phyloP scores from a whole-genome alignment of 2,888 invertebrate genomes.

The Perithous albicinctus region DNA sequence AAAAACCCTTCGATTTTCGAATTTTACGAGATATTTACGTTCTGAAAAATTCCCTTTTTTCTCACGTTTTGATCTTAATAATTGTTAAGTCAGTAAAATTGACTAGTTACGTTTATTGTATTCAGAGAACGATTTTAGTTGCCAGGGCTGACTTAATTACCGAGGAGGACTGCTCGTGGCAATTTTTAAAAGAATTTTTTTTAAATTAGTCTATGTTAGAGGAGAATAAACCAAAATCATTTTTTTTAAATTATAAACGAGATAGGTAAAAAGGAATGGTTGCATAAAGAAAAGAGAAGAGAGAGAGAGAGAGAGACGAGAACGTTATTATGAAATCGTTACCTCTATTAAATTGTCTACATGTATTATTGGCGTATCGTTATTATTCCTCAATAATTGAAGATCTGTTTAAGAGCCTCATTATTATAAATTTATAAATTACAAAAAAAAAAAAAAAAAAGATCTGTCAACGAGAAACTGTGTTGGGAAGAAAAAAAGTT shows the following conservation, averaged over 20 bases:
- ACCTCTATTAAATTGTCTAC: constrained; percentile 62
- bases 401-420: constrained; percentile 15
- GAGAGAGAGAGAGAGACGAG: neutral
- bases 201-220: neutral
- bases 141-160: constrained; percentile 9
- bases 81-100: constrained; percentile 15
- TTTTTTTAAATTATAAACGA: constrained; percentile 29
- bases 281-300: constrained; percentile 7
- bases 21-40: constrained; percentile 49
- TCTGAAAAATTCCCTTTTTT: constrained; percentile 12
- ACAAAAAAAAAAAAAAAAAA: neutral
- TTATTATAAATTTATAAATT: constrained; percentile 14
- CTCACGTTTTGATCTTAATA: constrained; percentile 31
- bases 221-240: constrained; percentile 13
- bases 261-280: constrained; percentile 21
- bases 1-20: constrained; percentile 59
- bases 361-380: constrained; percentile 53
- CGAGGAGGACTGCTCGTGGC: neutral
- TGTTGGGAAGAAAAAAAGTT: neutral
- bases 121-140: neutral
- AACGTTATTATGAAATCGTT: constrained; percentile 55
- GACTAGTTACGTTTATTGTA: neutral
- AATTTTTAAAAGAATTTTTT: neutral
- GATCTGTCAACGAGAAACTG: neutral
- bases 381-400: constrained; percentile 39